Evolutionary conservation across 2,888 invertebrate species (phyloP).

Genomic region (Latheticus oryzae): DNA sequence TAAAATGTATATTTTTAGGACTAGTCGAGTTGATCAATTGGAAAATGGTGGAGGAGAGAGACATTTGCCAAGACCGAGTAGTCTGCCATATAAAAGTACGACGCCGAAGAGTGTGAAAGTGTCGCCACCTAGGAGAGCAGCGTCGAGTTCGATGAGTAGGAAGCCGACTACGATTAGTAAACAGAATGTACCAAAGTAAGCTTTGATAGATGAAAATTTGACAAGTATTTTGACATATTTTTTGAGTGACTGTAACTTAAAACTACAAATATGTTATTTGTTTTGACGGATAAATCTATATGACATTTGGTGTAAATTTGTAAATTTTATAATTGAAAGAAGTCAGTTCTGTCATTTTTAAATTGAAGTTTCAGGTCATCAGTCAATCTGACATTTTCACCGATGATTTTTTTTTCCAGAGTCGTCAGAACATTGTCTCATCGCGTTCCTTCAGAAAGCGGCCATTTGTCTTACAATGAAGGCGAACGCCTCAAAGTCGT

Average conservation of each 20-base stretch:
- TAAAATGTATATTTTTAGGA: conserved; percentile 55
- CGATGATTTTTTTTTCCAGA: conserved; percentile 65
- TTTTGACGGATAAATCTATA: no score
- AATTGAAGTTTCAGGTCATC: no score
- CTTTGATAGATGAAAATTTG: no score
- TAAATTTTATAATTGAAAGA: no score
- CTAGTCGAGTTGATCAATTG: conserved; percentile 75
- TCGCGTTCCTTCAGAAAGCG: conserved; percentile 80
- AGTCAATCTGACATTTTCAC: no score
- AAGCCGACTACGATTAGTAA: conserved; percentile 64
- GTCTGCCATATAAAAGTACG: conserved; percentile 74
- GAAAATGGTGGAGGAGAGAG: conserved; percentile 59
- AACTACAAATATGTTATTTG: background rate
- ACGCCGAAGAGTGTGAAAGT: conserved; percentile 58
- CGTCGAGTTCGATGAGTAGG: conserved; percentile 74
- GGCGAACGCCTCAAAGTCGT: conserved; percentile 80
- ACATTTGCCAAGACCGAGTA: conserved; percentile 72
- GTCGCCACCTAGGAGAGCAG: conserved; percentile 72
- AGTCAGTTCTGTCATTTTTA: no score
- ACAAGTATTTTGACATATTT: no score
- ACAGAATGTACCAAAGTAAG: conserved; percentile 65
- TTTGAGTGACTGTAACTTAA: no score
- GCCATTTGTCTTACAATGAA: conserved; percentile 81
- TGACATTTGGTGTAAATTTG: conserved; percentile 1
- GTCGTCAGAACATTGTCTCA: conserved; percentile 81